These are phyloP conservation scores for Strix occidentalis DNA, from an alignment of 2,797 vertebrate species.

Conservation along the genomic window DNA sequence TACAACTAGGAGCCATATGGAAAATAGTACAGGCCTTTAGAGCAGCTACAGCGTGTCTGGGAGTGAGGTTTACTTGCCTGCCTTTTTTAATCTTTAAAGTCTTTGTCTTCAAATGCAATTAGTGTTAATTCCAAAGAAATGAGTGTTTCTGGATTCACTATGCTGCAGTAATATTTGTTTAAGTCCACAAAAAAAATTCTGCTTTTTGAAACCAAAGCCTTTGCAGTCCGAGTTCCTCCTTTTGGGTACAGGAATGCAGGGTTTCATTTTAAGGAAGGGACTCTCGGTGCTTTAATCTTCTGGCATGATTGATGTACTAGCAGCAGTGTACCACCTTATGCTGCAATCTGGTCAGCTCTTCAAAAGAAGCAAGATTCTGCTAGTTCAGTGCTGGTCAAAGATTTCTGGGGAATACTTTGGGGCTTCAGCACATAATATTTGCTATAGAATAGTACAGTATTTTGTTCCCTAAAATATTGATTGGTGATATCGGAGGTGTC, in stretches of 20 bases:
- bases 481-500: rapidly evolving
- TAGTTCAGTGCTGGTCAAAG: neutral
- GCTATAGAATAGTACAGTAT: neutral
- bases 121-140: neutral
- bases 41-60: neutral
- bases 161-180: neutral
- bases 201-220: neutral
- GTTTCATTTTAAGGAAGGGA: neutral
- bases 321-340: neutral
- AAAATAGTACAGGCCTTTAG: neutral
- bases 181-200: neutral
- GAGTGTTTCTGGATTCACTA: neutral
- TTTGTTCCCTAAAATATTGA: neutral
- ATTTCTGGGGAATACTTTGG: neutral
- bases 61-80: neutral
- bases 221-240: neutral
- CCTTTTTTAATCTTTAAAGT: neutral
- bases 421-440: neutral
- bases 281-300: neutral
- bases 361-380: neutral
- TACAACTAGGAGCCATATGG: neutral
- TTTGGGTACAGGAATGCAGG: neutral
- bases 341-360: neutral
- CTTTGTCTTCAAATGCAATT: neutral
- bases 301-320: neutral